phyloP scores from a whole-genome alignment of 2,797 vertebrate genomes.

The Nannoperca obscura region DNA sequence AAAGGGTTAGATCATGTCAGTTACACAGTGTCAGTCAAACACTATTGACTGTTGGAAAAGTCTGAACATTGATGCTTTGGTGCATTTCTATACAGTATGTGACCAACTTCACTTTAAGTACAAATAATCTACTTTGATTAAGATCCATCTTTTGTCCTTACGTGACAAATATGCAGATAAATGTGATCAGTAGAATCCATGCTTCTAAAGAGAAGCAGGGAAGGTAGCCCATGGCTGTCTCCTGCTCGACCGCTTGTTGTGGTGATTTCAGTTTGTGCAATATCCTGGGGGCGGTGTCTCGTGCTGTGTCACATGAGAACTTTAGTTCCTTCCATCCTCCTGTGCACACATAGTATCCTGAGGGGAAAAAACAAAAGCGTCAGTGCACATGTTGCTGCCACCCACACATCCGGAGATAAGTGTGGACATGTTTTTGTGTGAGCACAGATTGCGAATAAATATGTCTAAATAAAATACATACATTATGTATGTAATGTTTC shows the following conservation, averaged over 20 bases:
- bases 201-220: constrained; percentile 62
- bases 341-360: neutral
- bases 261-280: neutral
- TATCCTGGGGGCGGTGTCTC: neutral
- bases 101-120: neutral
- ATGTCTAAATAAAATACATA: constrained; percentile 1
- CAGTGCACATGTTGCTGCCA: neutral
- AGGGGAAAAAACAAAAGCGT: neutral
- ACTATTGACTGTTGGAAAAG: neutral
- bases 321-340: neutral
- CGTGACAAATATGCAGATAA: constrained; percentile 56
- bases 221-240: constrained; percentile 41
- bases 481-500: no score
- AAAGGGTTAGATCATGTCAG: neutral
- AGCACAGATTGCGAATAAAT: neutral
- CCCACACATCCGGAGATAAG: neutral
- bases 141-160: constrained; percentile 25
- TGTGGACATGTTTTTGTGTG: constrained; percentile 8
- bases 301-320: neutral
- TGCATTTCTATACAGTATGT: neutral
- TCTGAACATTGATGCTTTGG: neutral
- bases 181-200: constrained; percentile 65
- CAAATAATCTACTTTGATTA: neutral
- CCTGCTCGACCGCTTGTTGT: fast-evolving
- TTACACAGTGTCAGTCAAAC: neutral